phyloP scores from a whole-genome alignment of 2,113 vertebrate genomes.

The Callipepla squamata region DNA sequence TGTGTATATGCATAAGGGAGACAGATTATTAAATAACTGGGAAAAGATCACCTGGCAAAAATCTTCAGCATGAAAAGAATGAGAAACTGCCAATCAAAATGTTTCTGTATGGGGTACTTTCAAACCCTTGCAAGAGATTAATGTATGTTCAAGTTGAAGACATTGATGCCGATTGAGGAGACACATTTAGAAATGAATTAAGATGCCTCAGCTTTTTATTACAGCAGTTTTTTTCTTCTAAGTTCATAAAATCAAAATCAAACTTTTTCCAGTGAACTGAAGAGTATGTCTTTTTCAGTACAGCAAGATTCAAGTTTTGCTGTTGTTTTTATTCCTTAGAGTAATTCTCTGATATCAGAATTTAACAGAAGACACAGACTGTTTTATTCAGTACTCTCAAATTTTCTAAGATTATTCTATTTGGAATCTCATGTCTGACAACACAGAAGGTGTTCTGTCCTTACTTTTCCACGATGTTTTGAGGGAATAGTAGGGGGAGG shows the following conservation, averaged over 20 bases:
- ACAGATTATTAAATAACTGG: neutral
- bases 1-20: neutral
- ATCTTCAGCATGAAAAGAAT: neutral
- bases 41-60: neutral
- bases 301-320: neutral
- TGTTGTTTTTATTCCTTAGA: neutral
- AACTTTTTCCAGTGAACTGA: neutral
- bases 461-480: neutral
- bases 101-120: neutral
- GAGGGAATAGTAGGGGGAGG: neutral
- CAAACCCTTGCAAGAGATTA: neutral
- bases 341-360: neutral
- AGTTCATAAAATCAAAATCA: neutral
- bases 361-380: neutral
- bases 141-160: neutral
- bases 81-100: neutral
- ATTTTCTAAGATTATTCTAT: neutral
- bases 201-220: neutral
- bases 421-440: neutral
- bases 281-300: neutral
- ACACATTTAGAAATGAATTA: accelerated
- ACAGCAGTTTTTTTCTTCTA: neutral
- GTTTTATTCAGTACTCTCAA: neutral
- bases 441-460: neutral
- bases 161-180: neutral